Evolutionary conservation across 2,888 invertebrate genomes (phyloP).

Genomic region (Exocentrus adspersus): DNA sequence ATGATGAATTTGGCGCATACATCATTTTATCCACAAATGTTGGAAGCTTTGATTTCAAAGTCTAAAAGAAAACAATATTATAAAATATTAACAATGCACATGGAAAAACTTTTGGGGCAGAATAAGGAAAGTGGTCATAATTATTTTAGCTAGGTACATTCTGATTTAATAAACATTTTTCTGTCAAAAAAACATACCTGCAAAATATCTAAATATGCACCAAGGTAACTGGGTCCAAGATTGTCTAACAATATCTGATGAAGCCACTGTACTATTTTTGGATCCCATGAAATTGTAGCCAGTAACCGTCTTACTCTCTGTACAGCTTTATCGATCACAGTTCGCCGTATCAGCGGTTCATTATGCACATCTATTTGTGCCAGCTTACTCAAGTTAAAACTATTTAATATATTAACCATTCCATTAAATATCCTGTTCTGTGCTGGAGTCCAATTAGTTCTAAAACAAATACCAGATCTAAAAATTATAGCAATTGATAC

Average conservation of each 20-base stretch:
- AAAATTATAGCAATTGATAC: too few species aligned
- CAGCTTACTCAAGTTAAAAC: constrained; percentile 73
- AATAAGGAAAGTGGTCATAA: too few species aligned
- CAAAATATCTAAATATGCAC: constrained; percentile 80
- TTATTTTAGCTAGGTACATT: too few species aligned
- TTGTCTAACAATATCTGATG: constrained; percentile 77
- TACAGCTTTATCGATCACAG: constrained; percentile 77
- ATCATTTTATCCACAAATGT: constrained; percentile 79
- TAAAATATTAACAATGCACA: background rate
- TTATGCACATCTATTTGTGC: constrained; percentile 69
- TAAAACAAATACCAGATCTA: constrained; percentile 47
- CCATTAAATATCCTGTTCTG: constrained; percentile 75
- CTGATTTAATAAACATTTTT: too few species aligned
- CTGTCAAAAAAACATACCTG: too few species aligned
- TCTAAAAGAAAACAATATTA: constrained; percentile 60
- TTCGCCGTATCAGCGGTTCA: constrained; percentile 76
- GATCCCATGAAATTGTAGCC: constrained; percentile 78
- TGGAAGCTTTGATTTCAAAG: constrained; percentile 75
- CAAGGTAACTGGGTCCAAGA: constrained; percentile 73
- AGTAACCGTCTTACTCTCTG: constrained; percentile 74
- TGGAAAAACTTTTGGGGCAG: background rate
- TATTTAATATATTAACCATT: constrained; percentile 72
- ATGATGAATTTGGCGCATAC: constrained; percentile 65
- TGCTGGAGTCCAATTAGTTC: constrained; percentile 71
- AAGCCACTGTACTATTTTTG: constrained; percentile 79